A percentile compares a stretch with the other conserved stretches of the same genome.
Conservation (phyloP, 2,888 invertebrate species). For the Eilema sororculum region DNA sequence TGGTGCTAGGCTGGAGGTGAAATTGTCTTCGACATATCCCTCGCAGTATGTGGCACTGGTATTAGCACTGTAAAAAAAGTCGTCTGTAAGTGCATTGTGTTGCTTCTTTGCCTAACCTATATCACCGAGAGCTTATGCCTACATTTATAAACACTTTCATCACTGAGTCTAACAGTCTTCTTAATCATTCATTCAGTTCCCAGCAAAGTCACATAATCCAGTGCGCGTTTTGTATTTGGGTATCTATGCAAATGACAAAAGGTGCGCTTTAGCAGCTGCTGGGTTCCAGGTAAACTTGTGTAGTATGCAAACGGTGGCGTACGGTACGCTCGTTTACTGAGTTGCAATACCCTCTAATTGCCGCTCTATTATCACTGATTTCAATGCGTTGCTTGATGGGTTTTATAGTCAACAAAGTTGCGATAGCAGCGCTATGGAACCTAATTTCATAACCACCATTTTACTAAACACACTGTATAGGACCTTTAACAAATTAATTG, state of each 20-base stretch:
- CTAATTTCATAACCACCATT: background rate
- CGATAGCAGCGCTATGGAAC: background rate
- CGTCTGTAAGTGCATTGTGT: too few species aligned
- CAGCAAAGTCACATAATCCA: background rate
- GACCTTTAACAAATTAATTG: too few species aligned
- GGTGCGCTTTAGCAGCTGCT: background rate
- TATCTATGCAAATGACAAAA: conserved; percentile 1
- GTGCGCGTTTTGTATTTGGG: background rate
- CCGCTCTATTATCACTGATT: background rate
- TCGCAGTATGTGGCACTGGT: too few species aligned
- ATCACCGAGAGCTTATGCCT: too few species aligned
- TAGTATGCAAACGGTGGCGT: background rate
- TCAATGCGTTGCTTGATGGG: background rate
- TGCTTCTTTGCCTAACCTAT: too few species aligned
- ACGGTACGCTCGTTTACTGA: conserved; percentile 1
- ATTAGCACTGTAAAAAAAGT: too few species aligned
- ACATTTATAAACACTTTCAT: background rate
- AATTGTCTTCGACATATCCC: too few species aligned
- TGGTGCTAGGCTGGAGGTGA: too few species aligned
- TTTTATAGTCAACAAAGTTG: background rate
- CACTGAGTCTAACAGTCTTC: background rate
- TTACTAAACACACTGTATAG: background rate
- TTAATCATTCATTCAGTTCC: background rate
- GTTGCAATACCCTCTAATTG: background rate
- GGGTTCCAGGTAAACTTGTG: background rate